Base-by-base conservation (phyloP, 2,113 vertebrate genomes). In the Polyodon spathula region DNA sequence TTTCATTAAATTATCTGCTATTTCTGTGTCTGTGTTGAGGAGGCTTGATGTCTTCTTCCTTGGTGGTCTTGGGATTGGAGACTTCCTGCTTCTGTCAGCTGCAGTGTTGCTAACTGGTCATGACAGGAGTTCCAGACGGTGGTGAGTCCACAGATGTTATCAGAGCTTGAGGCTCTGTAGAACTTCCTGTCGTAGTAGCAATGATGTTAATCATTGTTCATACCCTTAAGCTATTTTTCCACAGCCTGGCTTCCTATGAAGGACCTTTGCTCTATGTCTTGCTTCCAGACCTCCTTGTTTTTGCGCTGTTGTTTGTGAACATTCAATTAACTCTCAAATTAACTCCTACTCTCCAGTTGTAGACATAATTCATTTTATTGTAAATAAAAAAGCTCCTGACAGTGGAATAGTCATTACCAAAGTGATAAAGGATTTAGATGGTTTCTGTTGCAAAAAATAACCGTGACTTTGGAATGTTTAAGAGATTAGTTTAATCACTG, bases 341-440 rank as follows among this genome's bases (percentile, higher is more conserved):
- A 50, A 50, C 48, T 50, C 48, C 48, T 14, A 50, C 11, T 6
- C 48, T n/a, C 48, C 48, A 11, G 15, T n/a, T 50, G 10, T 5
- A 50, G 15, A 50, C 48, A n/a, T 50, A 50, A 50, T 50, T 50
- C 5, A 50, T 50, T 50, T 50, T n/a, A 14, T n/a, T n/a, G 15
- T 44, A n/a, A 50, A 14, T 1, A 50, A n/a, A 27, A 50, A 14
- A 50, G 48, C 48, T n/a, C 5, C 48, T n/a, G 48, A 50, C 12
- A 50, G 48, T 50, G 48, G 48, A 50, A 50, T 50, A 50, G 12
- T 50, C 48, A 50, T 50, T 50, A n/a, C 9, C 15, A 50, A 50
- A 6, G 12, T 50, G 48, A 50, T 50, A 14, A 50, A 50, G 48
- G 8, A n/a, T 50, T n/a, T 50, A n/a, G 48, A 50, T 50, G 48